phyloP scores from a whole-genome alignment of 2,113 vertebrate genomes.

The Ahaetulla prasina region DNA sequence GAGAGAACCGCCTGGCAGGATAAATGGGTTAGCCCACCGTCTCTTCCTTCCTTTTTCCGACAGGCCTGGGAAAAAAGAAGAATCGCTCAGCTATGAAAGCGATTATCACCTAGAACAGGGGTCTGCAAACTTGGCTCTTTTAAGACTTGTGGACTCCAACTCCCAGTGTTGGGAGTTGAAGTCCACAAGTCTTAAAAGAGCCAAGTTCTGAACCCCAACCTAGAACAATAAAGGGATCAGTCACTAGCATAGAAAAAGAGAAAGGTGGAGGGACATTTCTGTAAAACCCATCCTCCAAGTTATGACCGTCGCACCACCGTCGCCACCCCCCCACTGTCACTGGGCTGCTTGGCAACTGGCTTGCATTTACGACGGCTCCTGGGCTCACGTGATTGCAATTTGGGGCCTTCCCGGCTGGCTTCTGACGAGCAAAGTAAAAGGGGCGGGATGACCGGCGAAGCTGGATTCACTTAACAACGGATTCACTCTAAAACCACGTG shows the following conservation, averaged over 20 bases:
- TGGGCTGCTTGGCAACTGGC: neutral
- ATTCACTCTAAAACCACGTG: neutral
- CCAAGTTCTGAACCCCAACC: no score
- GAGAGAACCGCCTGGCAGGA: neutral
- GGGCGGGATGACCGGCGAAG: no score
- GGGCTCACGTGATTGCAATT: neutral
- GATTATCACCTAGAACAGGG: neutral
- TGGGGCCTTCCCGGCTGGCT: neutral
- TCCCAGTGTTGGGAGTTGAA: no score
- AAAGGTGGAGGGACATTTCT: neutral
- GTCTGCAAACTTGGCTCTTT: no score
- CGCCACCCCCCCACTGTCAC: neutral
- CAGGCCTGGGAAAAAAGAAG: neutral
- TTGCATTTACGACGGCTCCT: neutral
- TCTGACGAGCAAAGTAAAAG: neutral
- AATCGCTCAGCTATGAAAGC: neutral
- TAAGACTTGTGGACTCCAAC: no score
- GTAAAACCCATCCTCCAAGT: neutral
- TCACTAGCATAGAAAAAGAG: neutral
- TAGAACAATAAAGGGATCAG: neutral
- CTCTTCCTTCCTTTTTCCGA: neutral
- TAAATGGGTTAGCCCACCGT: neutral
- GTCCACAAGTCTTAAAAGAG: no score
- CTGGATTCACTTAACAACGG: neutral
- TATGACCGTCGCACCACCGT: fast-evolving